phyloP scores from a whole-genome alignment of 2,113 vertebrate genomes.

The Cygnus atratus region DNA sequence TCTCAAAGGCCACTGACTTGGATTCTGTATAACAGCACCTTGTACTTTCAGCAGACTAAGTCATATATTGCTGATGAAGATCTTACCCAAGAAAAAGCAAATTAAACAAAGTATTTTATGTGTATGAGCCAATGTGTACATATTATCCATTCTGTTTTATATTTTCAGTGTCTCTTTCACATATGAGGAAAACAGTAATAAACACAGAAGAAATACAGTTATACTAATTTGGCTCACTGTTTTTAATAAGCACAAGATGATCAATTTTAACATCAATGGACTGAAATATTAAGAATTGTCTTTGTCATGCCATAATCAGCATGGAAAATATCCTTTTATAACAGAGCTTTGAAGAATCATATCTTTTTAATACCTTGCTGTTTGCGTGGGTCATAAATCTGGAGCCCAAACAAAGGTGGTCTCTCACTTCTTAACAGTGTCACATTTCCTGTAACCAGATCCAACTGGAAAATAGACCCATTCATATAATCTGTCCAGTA shows the following conservation, averaged over 20 bases:
- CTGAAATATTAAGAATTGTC: not conserved
- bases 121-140: not conserved
- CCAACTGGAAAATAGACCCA: conserved; percentile 95
- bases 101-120: not conserved
- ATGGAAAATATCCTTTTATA: not conserved
- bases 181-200: not conserved
- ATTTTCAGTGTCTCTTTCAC: not conserved
- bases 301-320: not conserved
- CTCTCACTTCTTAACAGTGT: conserved; percentile 89
- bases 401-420: conserved; percentile 93
- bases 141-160: not conserved
- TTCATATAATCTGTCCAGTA: conserved; percentile 99
- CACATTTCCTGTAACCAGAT: conserved; percentile 87
- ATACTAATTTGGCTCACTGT: not conserved
- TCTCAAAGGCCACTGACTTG: not conserved
- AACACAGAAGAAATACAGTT: not conserved
- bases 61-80: not conserved
- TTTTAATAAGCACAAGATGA: not conserved
- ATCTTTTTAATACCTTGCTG: conserved; percentile 86
- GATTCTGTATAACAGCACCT: not conserved
- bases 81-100: not conserved
- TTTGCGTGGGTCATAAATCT: conserved; percentile 92
- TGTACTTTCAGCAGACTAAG: not conserved
- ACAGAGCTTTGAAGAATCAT: not conserved
- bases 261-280: not conserved